Base-by-base conservation (phyloP, 1,140 invertebrate genomes). In the Aporrectodea caliginosa region DNA sequence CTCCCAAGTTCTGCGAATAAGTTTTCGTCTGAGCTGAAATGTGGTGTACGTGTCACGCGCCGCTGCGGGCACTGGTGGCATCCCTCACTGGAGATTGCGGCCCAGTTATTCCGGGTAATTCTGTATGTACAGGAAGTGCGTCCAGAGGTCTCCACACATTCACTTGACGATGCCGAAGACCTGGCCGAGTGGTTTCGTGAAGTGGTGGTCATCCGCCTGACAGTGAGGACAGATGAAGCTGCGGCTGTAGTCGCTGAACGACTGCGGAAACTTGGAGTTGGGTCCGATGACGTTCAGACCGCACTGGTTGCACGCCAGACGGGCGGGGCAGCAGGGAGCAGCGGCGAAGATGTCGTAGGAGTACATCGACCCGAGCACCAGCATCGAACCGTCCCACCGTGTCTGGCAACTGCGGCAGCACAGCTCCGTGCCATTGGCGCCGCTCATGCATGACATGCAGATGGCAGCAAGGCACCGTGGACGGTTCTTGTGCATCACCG, bases 321-420 rank as follows among this genome's bases (percentile, higher is more conserved):
- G 91, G 84, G 97, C 95, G 86, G 93, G 91, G 90, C 96, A 98
- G 87, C 97, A 98, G 22, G 95, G 95, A 90, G 93, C 95, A 72
- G 96, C 95, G 85, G 96, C 96, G 88, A 98, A 98, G 81, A 98
- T 95, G 88, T 98, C 96, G 85, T 97, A 98, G 71, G 95, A 94
- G 88, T 98, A 98, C 95, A 98, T 97, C 77, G 95, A 97, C 71
- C 97, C 96, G 27, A 98, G 90, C 43, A 98, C 94, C 70, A 98
- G 91, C 43, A 94, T 94, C 6, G 94, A 94, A 27, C 96, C 96
- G 87, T 96, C 94, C 96, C 96, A 98, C 78, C 92, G 92, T 80
- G 92, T 91, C 78, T 92, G 92, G 88, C 96, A 98, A 87, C 92
- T 93, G 81, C 91, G 90, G 90, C 94, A 96, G 75, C 91, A 90